Conservation (phyloP, 2,113 vertebrate genomes). For the Perccottus glenii region DNA sequence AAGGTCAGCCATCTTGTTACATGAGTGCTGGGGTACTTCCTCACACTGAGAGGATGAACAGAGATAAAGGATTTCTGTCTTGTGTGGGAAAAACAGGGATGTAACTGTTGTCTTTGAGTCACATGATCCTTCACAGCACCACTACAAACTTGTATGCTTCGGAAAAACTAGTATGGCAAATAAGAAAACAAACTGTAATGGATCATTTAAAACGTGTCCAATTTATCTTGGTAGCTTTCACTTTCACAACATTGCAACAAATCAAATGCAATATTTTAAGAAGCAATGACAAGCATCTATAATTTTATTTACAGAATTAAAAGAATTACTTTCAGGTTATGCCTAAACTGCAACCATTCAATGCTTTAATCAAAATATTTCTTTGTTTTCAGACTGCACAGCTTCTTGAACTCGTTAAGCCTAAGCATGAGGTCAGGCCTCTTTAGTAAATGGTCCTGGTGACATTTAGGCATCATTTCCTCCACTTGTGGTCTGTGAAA, state of each 20-base stretch:
- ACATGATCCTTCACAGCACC: background rate
- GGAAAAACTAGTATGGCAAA: no score
- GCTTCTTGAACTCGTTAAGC: slow-evolving; percentile 1
- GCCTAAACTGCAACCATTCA: no score
- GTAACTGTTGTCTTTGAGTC: background rate
- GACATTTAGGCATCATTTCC: slow-evolving; percentile 34
- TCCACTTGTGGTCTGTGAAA: slow-evolving; percentile 34
- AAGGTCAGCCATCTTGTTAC: slow-evolving; percentile 40
- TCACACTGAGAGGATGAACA: slow-evolving; percentile 6
- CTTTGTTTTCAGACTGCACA: no score
- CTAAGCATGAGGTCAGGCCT: slow-evolving; percentile 7
- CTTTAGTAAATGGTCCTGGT: background rate
- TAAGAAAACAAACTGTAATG: no score
- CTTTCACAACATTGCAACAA: no score
- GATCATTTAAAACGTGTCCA: no score
- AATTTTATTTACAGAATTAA: no score
- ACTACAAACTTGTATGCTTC: background rate
- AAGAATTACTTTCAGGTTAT: no score
- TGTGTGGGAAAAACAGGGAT: background rate
- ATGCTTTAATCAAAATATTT: no score
- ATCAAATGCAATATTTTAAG: no score
- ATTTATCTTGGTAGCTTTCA: no score
- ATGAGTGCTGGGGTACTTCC: slow-evolving; percentile 12
- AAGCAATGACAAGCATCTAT: no score
- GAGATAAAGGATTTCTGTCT: background rate